Conservation (phyloP, 2,888 invertebrate genomes). For the Dolichomitus sp. region DNA sequence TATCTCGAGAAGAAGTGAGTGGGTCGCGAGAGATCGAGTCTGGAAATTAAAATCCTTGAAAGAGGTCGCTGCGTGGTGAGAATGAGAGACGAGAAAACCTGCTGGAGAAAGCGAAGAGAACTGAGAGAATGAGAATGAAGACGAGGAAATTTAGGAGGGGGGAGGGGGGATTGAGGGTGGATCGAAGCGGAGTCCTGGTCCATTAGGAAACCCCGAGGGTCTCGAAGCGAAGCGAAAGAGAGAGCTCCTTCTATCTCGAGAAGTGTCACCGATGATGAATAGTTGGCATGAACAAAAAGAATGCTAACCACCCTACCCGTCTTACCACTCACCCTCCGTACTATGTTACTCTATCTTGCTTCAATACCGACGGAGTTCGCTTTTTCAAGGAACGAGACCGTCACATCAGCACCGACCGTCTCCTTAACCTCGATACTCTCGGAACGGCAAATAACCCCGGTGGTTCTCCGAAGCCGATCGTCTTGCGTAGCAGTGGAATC, state of each 20-base stretch:
- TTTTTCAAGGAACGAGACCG: conserved; percentile 35
- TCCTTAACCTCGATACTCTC: conserved; percentile 29
- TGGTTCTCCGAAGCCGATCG: conserved; percentile 9
- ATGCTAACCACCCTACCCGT: conserved; percentile 81
- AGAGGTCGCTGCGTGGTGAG: conserved; percentile 60
- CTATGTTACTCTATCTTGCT: conserved; percentile 60
- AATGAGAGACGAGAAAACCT: conserved; percentile 62
- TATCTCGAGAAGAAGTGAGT: conserved; percentile 11
- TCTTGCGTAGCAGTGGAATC: conserved; percentile 5
- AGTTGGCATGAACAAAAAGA: conserved; percentile 86
- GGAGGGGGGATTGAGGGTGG: conserved; percentile 56
- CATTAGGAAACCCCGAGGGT: conserved; percentile 84
- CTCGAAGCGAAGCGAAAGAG: conserved; percentile 70
- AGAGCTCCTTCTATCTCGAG: conserved; percentile 83
- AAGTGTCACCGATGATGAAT: conserved; percentile 86
- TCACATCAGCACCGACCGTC: conserved; percentile 40
- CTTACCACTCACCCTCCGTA: conserved; percentile 64
- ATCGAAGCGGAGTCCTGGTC: conserved; percentile 78
- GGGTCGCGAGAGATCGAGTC: conserved; percentile 38
- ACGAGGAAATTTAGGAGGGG: conserved; percentile 46
- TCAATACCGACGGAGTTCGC: conserved; percentile 55
- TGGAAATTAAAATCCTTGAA: conserved; percentile 80
- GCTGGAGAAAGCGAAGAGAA: conserved; percentile 21
- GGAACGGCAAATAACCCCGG: neutral
- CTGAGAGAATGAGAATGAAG: conserved; percentile 56